Conservation (phyloP, 2,797 vertebrate species). For the Lutjanus argentimaculatus region DNA sequence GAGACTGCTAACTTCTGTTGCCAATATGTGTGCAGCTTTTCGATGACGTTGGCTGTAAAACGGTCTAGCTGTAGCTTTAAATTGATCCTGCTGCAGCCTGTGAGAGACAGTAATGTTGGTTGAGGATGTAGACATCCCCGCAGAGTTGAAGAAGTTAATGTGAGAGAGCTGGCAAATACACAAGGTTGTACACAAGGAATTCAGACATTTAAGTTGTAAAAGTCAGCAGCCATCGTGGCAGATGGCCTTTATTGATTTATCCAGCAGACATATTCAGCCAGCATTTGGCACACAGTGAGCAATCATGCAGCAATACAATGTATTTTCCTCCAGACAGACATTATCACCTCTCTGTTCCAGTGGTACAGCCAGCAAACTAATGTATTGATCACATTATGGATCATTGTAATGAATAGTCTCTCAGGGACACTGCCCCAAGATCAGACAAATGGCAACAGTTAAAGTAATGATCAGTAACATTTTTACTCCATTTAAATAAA, state of each 20-base stretch:
- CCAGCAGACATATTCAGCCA: conserved; percentile 12
- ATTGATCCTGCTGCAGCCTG: too few relatives aligned
- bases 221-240: neutral
- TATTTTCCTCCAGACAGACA: conserved; percentile 28
- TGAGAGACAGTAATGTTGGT: too few relatives aligned
- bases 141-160: too few relatives aligned
- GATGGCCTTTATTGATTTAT: conserved; percentile 12
- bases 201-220: neutral
- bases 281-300: conserved; percentile 4
- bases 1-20: too few relatives aligned
- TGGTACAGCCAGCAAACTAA: conserved; percentile 23
- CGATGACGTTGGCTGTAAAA: too few relatives aligned
- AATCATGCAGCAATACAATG: conserved; percentile 19
- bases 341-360: conserved; percentile 39
- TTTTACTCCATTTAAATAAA: conserved; percentile 18
- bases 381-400: conserved; percentile 45
- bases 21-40: too few relatives aligned
- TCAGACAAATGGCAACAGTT: conserved; percentile 15
- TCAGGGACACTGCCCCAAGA: conserved; percentile 20
- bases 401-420: conserved; percentile 49
- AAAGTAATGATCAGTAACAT: conserved; percentile 25
- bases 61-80: too few relatives aligned
- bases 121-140: too few relatives aligned
- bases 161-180: neutral
- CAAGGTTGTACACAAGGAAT: neutral